Evolutionary conservation across 2,888 invertebrate species (phyloP), one percentile per base, ranked within the genome.

Genomic region (Cenopis cana): DNA sequence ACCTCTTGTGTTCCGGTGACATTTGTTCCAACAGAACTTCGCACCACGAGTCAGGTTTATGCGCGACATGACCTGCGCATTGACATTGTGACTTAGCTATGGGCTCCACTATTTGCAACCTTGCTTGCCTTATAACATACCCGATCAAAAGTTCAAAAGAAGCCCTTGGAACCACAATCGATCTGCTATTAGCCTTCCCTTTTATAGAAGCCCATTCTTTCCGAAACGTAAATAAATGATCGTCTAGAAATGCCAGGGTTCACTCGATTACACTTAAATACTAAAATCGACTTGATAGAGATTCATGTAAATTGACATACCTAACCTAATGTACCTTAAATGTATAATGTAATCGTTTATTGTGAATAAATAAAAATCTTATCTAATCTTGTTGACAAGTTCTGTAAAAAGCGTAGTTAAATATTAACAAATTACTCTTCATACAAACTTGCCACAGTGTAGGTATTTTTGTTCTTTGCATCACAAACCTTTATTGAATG

Each of bases 191-290:
- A 57, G 38, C 20, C 29, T 64, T 62, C 38, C 69, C 56, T 56
- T 64, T 69, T 20, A 50, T 33, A 46, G 66, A 14, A n/a, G 11
- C 38, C 50, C 57, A 52, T 62, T 57, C 33, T n/a, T 18, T 52
- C 64, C 52, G 41, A 54, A 69, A 64, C 17, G 12, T 69, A 64
- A 64, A 69, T 65, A 65, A 69, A 69, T 65, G 64, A 69, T 69
- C 49, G 18, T n/a, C 57, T n/a, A 29, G 41, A 59, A 65, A 41
- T 24, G 38, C 29, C 49, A 46, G 49, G 20, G 10, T 12, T 5
- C 29, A 10, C 50, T 18, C 33, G 18, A 50, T 50, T 50, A 62
- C 29, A 62, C 33, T 50, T 57, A 59, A 59, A 20, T 41, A 59
- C 41, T 4, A 12, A 38, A 57, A 57, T 38, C 11, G 57, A 11